A percentile compares a stretch with the other conserved stretches of the same genome.
phyloP scores from a whole-genome alignment of 2,113 vertebrate genomes.

The Urocolius indicus region DNA sequence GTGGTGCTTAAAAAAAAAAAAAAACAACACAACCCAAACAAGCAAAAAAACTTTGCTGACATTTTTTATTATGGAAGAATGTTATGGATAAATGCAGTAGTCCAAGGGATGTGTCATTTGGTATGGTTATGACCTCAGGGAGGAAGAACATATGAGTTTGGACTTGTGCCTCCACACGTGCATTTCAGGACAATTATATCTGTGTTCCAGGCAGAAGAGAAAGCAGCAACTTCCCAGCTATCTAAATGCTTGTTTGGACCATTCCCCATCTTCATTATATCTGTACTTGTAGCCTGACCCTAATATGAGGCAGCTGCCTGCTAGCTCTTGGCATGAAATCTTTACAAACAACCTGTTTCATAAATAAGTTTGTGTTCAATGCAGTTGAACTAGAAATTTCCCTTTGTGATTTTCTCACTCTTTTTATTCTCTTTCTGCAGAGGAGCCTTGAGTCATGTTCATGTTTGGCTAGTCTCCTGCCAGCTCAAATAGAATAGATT shows the following conservation, averaged over 20 bases:
- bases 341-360: not conserved
- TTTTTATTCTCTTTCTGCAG: not conserved
- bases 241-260: not conserved
- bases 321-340: not conserved
- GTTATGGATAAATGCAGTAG: not conserved
- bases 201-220: not conserved
- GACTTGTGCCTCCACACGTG: not conserved
- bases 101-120: not conserved
- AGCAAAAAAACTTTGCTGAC: not conserved
- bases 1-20: not conserved
- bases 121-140: not conserved
- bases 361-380: not conserved
- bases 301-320: not conserved
- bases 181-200: not conserved
- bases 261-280: not conserved
- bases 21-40: not conserved
- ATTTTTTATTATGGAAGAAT: not conserved
- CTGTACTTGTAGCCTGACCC: not conserved
- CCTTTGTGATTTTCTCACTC: not conserved
- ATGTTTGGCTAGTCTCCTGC: not conserved
- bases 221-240: not conserved
- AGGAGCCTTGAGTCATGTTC: constrained; percentile 2
- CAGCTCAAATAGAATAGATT: not conserved
- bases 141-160: not conserved
- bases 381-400: not conserved